These are phyloP conservation scores for Poecilobothrus nobilitatus DNA, from an alignment of 2,888 invertebrate species.

Conservation along the genomic window DNA sequence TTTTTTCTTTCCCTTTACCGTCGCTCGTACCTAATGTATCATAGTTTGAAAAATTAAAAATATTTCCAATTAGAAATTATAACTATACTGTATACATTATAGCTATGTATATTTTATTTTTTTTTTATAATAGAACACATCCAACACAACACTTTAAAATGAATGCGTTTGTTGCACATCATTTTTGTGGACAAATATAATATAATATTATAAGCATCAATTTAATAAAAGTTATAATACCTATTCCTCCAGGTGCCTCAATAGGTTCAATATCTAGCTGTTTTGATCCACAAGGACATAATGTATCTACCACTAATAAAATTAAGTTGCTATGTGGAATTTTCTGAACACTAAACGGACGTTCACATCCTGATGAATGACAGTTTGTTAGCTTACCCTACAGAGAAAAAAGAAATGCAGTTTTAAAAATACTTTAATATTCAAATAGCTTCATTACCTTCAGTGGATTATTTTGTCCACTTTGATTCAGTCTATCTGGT, in stretches of 20 bases:
- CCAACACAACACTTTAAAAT: too few species aligned
- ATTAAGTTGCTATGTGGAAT: slow-evolving; percentile 85
- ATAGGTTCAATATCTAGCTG: slow-evolving; percentile 72
- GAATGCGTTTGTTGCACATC: too few species aligned
- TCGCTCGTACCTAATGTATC: too few species aligned
- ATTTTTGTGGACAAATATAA: too few species aligned
- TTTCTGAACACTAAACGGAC: slow-evolving; percentile 87
- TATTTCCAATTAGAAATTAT: too few species aligned
- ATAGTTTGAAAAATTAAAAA: too few species aligned
- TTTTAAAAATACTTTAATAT: too few species aligned
- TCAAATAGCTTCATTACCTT: slow-evolving; percentile 46
- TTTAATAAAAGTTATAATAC: slow-evolving; percentile 26
- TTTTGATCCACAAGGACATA: slow-evolving; percentile 82
- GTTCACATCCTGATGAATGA: slow-evolving; percentile 78
- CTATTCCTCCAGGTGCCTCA: slow-evolving; percentile 54
- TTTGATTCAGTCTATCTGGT: slow-evolving; percentile 68
- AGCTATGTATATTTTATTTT: too few species aligned
- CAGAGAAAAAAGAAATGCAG: slow-evolving; percentile 10
- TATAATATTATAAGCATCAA: too few species aligned
- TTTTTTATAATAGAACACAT: too few species aligned
- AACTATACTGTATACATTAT: too few species aligned
- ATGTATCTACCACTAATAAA: slow-evolving; percentile 76
- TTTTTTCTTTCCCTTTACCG: too few species aligned
- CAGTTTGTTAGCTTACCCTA: slow-evolving; percentile 78
- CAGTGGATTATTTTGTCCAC: slow-evolving; percentile 69